phyloP scores from a whole-genome alignment of 2,113 vertebrate genomes.

The mouse (Mus musculus) region GRCm39 chr9:123251001-123251500 shows the following conservation, averaged over 20 bases:
- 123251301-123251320: background rate
- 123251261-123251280: background rate
- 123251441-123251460: background rate
- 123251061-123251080: background rate
- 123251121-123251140: background rate
- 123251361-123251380: too few relatives aligned
- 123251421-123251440: background rate
- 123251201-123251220: background rate
- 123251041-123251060: background rate
- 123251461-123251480: background rate
- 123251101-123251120: background rate
- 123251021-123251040: background rate
- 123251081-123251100: background rate
- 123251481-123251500: background rate
- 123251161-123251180: background rate
- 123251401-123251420: background rate
- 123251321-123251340: background rate
- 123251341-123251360: background rate
- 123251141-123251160: background rate
- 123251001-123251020: background rate
- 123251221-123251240: background rate
- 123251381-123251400: too few relatives aligned
- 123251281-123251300: background rate
- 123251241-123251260: rapidly evolving
- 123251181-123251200: background rate